These are phyloP conservation scores for Drosophila chauvacae DNA, from an alignment of 1,140 invertebrate genomes.

Conservation along the genomic window DNA sequence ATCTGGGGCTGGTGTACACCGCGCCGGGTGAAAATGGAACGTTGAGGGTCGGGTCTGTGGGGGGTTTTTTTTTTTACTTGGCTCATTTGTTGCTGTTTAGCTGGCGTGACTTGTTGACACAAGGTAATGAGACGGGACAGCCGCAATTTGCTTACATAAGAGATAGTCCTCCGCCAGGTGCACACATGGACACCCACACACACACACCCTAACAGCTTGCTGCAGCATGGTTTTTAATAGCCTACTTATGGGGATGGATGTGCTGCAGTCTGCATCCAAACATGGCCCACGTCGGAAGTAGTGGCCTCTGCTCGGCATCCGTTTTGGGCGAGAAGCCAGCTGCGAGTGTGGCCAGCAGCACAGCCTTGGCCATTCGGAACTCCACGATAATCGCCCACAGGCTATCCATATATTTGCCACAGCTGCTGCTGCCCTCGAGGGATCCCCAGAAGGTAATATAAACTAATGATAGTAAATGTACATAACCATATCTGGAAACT, in stretches of 20 bases:
- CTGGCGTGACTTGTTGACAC: conserved; percentile 78
- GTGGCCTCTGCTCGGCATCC: conserved; percentile 14
- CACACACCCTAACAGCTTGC: conserved; percentile 8
- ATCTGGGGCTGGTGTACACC: conserved; percentile 20
- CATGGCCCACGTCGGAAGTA: conserved; percentile 57
- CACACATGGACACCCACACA: conserved; percentile 17
- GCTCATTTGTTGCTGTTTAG: conserved; percentile 61
- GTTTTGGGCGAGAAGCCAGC: conserved; percentile 46
- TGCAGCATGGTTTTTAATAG: conserved; percentile 65
- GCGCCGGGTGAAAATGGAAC: conserved; percentile 10
- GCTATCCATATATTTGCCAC: conserved; percentile 73
- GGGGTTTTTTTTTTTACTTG: conserved; percentile 6
- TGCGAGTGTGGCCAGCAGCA: conserved; percentile 65
- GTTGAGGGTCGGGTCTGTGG: conserved; percentile 1
- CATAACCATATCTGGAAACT: neutral
- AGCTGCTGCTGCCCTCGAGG: conserved; percentile 63
- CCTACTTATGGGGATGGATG: conserved; percentile 49
- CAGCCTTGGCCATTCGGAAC: conserved; percentile 72
- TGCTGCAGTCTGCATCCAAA: conserved; percentile 57
- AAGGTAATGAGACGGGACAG: conserved; percentile 77
- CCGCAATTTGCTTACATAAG: conserved; percentile 79
- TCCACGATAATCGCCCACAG: conserved; percentile 78
- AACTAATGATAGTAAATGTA: neutral
- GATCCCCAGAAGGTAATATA: conserved; percentile 70
- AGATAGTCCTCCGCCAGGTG: conserved; percentile 37